Evolutionary conservation across 2,797 vertebrate genomes (phyloP), one percentile per base, ranked within the genome.

Genomic region (Remorina albescens): DNA sequence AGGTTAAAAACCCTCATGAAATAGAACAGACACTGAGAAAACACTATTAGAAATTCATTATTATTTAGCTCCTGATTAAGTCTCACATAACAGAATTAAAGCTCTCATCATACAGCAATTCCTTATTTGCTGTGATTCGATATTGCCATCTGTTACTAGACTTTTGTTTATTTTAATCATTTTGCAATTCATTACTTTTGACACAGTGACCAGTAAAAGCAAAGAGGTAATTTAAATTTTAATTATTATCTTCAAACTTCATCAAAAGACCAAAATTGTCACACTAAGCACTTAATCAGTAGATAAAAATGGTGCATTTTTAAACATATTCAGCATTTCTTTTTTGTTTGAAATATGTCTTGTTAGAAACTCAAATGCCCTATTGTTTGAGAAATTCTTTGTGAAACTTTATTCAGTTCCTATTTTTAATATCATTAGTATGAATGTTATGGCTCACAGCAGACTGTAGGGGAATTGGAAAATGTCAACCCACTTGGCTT

Each of bases 1-100:
- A 81, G 60, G 53, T 81, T 71, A 60, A 64, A 80, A 71, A 75
- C 56, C 75, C 42, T 54, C 50, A 71, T 21, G 30, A 71, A 73
- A 46, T 60, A 61, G 39, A 16, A 57, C 19, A 57, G 34, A 60
- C 15, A 34, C 47, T 49, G 19, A 64, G 34, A 32, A 23, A 67
- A 8, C 6, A 15, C 13, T 39, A 34, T 58, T 23, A 42, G 7
- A 42, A 19, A 28, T 41, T 34, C n/a, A 32, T 37, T 28, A 47
- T 36, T 21, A 23, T 75, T 64, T 61, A 44, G 18, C 26, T 44
- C n/a, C 19, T 41, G 26, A 55, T 32, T 0, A 11, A 11, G 12
- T 28, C 26, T 42, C 13, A 49, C 18, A 30, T 15, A 23, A 39
- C 4, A 1, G 37, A 19, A 57, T 44, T 26, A 6, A n/a, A 42